These are phyloP conservation scores for Centroberyx gerrardi DNA, from an alignment of 2,797 vertebrate genomes.

Conservation along the genomic window DNA sequence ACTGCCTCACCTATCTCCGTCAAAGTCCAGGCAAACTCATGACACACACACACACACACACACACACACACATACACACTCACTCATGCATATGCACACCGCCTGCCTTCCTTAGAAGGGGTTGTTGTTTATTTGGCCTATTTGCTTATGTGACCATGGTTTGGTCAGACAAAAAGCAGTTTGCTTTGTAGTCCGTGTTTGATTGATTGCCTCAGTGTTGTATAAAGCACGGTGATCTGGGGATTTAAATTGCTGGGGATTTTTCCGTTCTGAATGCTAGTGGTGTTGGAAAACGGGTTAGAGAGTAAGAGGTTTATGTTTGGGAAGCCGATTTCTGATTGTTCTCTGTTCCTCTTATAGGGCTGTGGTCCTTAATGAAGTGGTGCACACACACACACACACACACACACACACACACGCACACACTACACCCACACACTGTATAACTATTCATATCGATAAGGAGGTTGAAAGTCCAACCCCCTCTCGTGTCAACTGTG, in stretches of 20 bases:
- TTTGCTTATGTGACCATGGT: slow-evolving; percentile 31
- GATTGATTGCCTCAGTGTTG: slow-evolving; percentile 48
- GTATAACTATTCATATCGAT: slow-evolving; percentile 52
- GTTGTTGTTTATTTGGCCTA: slow-evolving; percentile 37
- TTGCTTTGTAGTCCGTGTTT: slow-evolving; percentile 39
- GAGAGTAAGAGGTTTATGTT: slow-evolving; percentile 81
- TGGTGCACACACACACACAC: background rate
- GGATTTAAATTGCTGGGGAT: slow-evolving; percentile 72
- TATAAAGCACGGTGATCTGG: slow-evolving; percentile 59
- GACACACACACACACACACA: slow-evolving; percentile 38
- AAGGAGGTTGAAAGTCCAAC: slow-evolving; percentile 62
- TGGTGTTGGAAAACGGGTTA: slow-evolving; percentile 77
- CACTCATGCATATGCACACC: slow-evolving; percentile 12
- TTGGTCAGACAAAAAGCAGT: slow-evolving; percentile 22
- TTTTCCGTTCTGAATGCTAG: slow-evolving; percentile 73
- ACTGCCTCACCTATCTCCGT: slow-evolving; percentile 63
- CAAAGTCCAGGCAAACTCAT: slow-evolving; percentile 56
- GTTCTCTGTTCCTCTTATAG: slow-evolving; percentile 75
- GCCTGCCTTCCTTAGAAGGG: slow-evolving; percentile 2
- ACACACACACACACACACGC: slow-evolving; percentile 27
- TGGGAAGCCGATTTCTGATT: slow-evolving; percentile 80
- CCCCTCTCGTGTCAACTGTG: slow-evolving; percentile 33
- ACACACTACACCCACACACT: slow-evolving; percentile 38
- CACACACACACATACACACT: slow-evolving; percentile 18
- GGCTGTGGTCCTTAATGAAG: slow-evolving; percentile 66